Conservation (phyloP, 2,888 invertebrate genomes). For the Nemurella pictetii region DNA sequence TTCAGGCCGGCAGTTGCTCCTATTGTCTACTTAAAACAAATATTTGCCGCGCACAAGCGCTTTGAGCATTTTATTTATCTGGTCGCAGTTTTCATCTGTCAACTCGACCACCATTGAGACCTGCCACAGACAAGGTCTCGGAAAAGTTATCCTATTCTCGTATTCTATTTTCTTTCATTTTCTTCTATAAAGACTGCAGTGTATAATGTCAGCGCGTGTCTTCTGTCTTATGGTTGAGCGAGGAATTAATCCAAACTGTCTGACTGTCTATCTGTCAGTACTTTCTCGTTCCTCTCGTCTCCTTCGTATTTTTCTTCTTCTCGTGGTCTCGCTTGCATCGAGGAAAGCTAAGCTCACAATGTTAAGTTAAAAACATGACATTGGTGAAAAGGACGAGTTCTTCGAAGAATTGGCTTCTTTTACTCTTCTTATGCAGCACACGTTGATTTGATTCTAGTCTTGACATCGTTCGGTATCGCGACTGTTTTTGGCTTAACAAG, state of each 20-base stretch:
- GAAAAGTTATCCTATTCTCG: not conserved
- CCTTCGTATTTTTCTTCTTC: not conserved
- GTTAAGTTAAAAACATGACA: not conserved
- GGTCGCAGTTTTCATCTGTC: not conserved
- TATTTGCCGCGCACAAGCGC: not conserved
- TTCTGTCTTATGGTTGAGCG: not conserved
- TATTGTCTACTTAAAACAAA: not conserved
- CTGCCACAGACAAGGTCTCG: conserved; percentile 10
- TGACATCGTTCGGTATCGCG: not conserved
- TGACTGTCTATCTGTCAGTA: not conserved
- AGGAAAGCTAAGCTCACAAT: not conserved
- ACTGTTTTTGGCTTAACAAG: not conserved
- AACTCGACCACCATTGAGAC: not conserved
- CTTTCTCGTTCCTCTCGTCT: not conserved
- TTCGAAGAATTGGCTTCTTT: not conserved
- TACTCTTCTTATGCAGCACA: not conserved
- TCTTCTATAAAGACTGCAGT: not conserved
- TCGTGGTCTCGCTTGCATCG: not conserved
- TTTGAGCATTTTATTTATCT: not conserved
- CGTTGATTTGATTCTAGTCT: not conserved
- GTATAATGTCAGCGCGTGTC: not conserved
- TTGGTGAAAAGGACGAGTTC: not conserved
- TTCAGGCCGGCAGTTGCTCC: not conserved
- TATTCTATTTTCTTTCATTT: not conserved
- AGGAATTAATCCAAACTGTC: conserved; percentile 6